Evolutionary conservation across 2,888 invertebrate genomes (phyloP).

Genomic region (Brachyptera putata): DNA sequence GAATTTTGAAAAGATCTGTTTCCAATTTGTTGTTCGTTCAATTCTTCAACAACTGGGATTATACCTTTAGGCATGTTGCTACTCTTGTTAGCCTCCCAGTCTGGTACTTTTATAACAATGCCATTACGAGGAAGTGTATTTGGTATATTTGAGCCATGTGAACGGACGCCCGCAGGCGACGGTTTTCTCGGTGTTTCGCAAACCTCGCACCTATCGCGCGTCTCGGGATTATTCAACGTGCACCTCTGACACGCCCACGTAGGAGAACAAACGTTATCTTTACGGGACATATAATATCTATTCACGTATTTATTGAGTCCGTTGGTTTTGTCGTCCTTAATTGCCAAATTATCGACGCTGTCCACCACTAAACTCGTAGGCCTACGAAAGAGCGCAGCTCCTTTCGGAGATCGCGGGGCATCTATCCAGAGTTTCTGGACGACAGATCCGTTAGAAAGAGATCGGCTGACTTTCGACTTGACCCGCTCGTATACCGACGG

Average conservation of each 20-base stretch:
- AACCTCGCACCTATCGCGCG: slow-evolving; percentile 65
- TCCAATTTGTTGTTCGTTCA: slow-evolving; percentile 3
- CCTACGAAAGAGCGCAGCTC: slow-evolving; percentile 44
- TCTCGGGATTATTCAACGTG: slow-evolving; percentile 67
- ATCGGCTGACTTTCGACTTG: slow-evolving; percentile 55
- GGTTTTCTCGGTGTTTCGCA: slow-evolving; percentile 63
- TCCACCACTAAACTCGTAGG: slow-evolving; percentile 56
- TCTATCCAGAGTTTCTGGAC: slow-evolving; percentile 44
- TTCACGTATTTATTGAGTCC: slow-evolving; percentile 9
- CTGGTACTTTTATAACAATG: slow-evolving; percentile 48
- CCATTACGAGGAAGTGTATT: slow-evolving; percentile 48
- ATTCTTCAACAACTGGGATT: background rate
- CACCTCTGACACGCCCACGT: slow-evolving; percentile 69
- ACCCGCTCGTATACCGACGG: slow-evolving; percentile 49
- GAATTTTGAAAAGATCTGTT: slow-evolving; percentile 7
- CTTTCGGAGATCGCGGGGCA: slow-evolving; percentile 26
- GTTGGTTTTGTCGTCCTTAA: background rate
- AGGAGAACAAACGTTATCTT: background rate
- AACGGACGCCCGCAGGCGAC: slow-evolving; percentile 33
- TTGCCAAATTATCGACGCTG: slow-evolving; percentile 44
- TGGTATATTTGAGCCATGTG: too few species aligned
- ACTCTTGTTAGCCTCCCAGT: slow-evolving; percentile 45
- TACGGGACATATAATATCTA: slow-evolving; percentile 6
- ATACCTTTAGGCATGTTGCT: background rate
- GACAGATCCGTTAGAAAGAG: slow-evolving; percentile 61